Base-by-base conservation (phyloP, 2,113 vertebrate species). In the Riparia riparia region DNA sequence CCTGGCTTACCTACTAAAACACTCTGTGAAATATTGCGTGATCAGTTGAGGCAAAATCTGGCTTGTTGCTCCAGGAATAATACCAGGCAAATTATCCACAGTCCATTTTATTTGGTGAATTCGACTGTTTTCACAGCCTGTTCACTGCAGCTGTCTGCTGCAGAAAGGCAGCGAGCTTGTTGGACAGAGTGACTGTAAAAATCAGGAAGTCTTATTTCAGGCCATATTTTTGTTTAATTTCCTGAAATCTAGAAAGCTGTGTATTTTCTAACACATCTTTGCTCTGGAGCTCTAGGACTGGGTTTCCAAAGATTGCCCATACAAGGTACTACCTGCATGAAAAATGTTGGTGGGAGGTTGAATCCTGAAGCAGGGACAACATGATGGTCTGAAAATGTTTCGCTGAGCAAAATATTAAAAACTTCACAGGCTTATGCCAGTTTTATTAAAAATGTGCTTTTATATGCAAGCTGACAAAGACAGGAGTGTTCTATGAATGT, bases 141-240 rank as follows among this genome's bases (percentile, higher is more conserved):
- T 97, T 97, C 71, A 12, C 64, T 71, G 76, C 76, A 90, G 47
- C 92, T 89, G 84, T 96, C 92, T 96, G 86, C 86, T 94, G 72
- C 82, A 86, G 65, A 81, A 81, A 71, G 60, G 74, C 82, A 89
- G 76, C 68, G 60, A 86, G 72, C 80, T 92, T 84, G 56, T 86
- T 56, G 96, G 76, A 74, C 83, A 93, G 80, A 86, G 66, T 89
- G 72, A 45, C 84, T 86, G 20, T 77, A 82, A 74, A 93, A 96
- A 82, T 51, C 74, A 42, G 64, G 31, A 95, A 92, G 24, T 71
- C 58, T 82, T 82, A 77, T 57, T 97, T 73, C 66, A 42, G 45
- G 49, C 37, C 24, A 11, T 66, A 83, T 45, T 83, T 81, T 25
- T 37, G 32, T 80, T 77, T 86, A 41, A 89, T 86, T 95, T 93